Evolutionary conservation across 2,113 vertebrate species (phyloP).

Genomic region (Limanda limanda): DNA sequence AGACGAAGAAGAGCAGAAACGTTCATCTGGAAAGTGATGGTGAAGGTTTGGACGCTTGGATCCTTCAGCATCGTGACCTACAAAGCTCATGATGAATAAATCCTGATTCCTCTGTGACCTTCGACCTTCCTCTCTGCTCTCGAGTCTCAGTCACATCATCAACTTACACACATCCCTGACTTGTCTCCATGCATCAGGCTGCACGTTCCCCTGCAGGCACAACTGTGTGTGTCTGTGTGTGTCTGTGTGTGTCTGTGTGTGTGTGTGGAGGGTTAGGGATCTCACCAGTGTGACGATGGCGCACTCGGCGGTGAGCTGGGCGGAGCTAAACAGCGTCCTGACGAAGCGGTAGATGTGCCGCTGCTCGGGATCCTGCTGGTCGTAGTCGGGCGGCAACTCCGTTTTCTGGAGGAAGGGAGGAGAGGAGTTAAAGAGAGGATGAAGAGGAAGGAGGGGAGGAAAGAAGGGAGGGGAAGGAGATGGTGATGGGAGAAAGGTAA

Average conservation of each 20-base stretch:
- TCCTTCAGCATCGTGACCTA: not conserved
- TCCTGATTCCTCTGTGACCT: not conserved
- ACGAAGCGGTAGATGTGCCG: conserved; percentile 98
- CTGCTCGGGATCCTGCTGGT: conserved; percentile 94
- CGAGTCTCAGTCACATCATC: not conserved
- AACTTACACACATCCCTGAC: conserved; percentile 47
- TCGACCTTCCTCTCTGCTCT: not conserved
- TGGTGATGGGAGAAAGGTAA: not conserved
- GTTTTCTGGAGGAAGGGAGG: conserved; percentile 51
- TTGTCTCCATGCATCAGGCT: conserved; percentile 30
- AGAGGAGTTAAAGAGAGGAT: not conserved
- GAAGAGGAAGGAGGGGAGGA: no score
- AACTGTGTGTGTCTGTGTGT: not conserved
- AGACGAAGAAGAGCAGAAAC: no score
- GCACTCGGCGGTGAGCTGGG: conserved; percentile 97
- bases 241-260: not conserved
- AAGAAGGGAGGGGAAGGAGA: not conserved
- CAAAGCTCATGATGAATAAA: not conserved
- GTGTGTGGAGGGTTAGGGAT: not conserved
- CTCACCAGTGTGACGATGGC: conserved; percentile 98
- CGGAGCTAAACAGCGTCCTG: conserved; percentile 94
- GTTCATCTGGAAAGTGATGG: not conserved
- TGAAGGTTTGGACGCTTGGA: not conserved
- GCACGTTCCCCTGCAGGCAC: rapidly evolving
- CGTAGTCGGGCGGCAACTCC: conserved; percentile 92